phyloP scores from a whole-genome alignment of 1,140 invertebrate genomes.

The Copidosoma floridanum region DNA sequence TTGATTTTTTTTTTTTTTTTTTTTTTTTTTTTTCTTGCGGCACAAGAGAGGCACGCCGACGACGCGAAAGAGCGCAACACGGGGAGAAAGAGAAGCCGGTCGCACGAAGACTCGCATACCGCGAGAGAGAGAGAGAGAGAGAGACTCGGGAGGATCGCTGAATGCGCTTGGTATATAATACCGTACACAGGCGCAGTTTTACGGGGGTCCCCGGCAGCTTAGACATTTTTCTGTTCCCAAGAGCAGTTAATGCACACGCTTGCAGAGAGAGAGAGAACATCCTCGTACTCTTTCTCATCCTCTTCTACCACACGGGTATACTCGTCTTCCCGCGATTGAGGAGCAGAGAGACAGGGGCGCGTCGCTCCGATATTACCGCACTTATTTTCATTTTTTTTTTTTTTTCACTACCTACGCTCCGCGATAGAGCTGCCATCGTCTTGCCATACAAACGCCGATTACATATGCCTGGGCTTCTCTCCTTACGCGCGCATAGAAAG shows the following conservation, averaged over 20 bases:
- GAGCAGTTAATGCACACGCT: too few species aligned
- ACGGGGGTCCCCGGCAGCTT: neutral
- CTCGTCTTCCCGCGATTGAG: neutral
- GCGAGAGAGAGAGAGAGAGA: neutral
- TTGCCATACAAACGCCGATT: slow-evolving; percentile 53
- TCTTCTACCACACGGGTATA: neutral
- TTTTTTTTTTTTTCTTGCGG: slow-evolving; percentile 6
- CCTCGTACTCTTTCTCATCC: neutral
- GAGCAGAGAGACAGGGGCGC: slow-evolving; percentile 11
- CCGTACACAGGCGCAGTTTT: too few species aligned
- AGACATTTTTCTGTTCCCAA: slow-evolving; percentile 25
- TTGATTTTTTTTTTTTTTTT: neutral
- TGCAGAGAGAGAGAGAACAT: too few species aligned
- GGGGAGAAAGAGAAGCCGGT: neutral
- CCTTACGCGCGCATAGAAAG: slow-evolving; percentile 4
- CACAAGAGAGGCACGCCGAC: slow-evolving; percentile 8
- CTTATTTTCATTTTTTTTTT: too few species aligned
- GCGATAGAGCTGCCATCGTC: slow-evolving; percentile 48
- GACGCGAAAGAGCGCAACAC: neutral
- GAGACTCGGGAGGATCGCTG: slow-evolving; percentile 26
- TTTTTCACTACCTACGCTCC: too few species aligned
- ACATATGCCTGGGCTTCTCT: slow-evolving; percentile 33
- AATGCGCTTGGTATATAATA: slow-evolving; percentile 26
- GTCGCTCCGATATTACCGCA: slow-evolving; percentile 6
- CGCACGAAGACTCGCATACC: too few species aligned